Evolutionary conservation across 2,113 vertebrate species (phyloP).

Genomic region (Aegotheles bennettii): DNA sequence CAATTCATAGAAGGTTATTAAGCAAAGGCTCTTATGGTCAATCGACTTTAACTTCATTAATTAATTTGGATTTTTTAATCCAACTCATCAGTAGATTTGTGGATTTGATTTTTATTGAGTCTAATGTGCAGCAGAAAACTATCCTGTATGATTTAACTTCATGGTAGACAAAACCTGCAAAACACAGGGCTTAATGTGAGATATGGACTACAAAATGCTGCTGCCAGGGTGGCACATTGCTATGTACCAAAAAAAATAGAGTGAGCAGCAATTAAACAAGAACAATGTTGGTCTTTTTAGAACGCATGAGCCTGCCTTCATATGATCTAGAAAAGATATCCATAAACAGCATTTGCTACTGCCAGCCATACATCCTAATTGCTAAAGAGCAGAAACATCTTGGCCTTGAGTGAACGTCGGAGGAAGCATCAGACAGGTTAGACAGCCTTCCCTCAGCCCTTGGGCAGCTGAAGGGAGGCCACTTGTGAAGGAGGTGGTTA

Average conservation of each 20-base stretch:
- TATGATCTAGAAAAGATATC: neutral
- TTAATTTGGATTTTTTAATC: neutral
- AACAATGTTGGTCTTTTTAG: neutral
- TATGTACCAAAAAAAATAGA: neutral
- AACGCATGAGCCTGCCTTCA: neutral
- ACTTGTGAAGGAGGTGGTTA: neutral
- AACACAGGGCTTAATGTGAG: neutral
- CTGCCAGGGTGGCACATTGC: neutral
- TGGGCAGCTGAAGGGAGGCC: neutral
- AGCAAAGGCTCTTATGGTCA: neutral
- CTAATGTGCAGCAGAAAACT: neutral
- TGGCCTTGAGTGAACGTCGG: neutral
- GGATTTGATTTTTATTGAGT: slow-evolving; percentile 6
- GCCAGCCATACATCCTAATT: neutral
- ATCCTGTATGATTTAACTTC: neutral
- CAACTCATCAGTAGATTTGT: neutral
- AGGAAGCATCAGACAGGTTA: neutral
- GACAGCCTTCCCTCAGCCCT: neutral
- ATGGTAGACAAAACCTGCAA: neutral
- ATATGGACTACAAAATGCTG: neutral
- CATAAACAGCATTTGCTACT: neutral
- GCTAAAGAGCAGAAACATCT: neutral
- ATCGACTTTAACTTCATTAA: slow-evolving; percentile 12
- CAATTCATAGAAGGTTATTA: slow-evolving; percentile 7
- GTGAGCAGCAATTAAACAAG: neutral